These are phyloP conservation scores for Phocoena sinus DNA, from an alignment of 2,113 vertebrate species.

Conservation along the genomic window DNA sequence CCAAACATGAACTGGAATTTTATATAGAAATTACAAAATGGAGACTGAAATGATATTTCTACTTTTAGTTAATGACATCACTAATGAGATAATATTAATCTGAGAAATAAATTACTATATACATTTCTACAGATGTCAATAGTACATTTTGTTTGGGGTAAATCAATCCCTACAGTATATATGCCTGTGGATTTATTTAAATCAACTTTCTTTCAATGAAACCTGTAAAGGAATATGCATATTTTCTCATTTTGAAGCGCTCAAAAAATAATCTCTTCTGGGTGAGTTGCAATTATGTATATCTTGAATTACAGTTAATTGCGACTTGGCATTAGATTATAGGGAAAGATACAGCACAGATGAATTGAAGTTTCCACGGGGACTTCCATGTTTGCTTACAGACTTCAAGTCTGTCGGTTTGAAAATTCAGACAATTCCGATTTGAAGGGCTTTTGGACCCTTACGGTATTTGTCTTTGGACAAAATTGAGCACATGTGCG, in stretches of 20 bases:
- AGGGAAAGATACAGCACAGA: not conserved
- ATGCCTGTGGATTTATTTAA: not conserved
- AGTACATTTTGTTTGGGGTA: not conserved
- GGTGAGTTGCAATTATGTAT: conserved; percentile 50
- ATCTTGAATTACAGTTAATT: conserved; percentile 58
- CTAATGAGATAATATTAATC: not conserved
- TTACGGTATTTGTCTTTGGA: not conserved
- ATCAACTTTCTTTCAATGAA: conserved; percentile 36
- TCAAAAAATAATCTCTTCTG: conserved; percentile 45
- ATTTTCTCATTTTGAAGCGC: conserved; percentile 57
- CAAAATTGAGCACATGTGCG: not conserved
- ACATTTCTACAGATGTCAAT: not conserved
- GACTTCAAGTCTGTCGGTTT: not conserved
- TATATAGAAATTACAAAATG: not conserved
- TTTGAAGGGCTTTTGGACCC: not conserved
- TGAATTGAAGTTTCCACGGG: not conserved
- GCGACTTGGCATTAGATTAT: conserved; percentile 35
- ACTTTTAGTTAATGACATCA: not conserved
- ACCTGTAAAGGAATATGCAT: conserved; percentile 35
- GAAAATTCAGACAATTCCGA: not conserved
- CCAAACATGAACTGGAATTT: not conserved
- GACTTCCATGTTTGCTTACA: not conserved
- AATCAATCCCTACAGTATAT: not conserved
- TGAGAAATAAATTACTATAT: not conserved
- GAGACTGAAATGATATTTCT: not conserved